Base-by-base conservation (phyloP, 2,797 vertebrate species). In the Micropoecilia bifurca region DNA sequence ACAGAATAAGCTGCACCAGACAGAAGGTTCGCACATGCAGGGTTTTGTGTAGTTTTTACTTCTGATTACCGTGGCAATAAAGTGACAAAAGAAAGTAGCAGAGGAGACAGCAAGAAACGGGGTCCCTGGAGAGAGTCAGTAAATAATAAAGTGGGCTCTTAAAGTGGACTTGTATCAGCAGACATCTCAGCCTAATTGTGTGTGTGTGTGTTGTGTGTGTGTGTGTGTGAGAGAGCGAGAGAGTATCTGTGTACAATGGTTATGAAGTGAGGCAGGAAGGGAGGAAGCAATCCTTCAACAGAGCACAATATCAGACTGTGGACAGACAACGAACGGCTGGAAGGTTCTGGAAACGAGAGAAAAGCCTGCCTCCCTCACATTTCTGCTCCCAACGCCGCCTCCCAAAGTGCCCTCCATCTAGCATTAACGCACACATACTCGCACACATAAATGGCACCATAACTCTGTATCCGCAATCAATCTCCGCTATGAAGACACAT, bases 381-480 rank as follows among this genome's bases (percentile, higher is more conserved):
- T 92, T 89, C 89, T 85, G 89, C 90, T 88, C 87, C 80, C 53
- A 81, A 78, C 74, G 22, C 83, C 71, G 69, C 88, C 91, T 91
- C 91, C 85, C 89, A 93, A 88, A 92, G 93, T 93, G 91, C 91
- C 93, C 92, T 93, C 91, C 82, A 91, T 89, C 92, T 91, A 57
- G 80, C 89, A 88, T 88, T 83, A 87, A 83, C 83, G 79, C 76
- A 43, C 85, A 76, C 68, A 82, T 88, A 82, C 88, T 33, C 50
- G 83, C 83, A 88, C 85, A 91, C 88, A 91, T 46, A 92, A 86
- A 94, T 96, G 97, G 96, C 96, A 96, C 97, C 97, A 97, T 97
- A 98, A 97, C 97, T 97, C 97, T 94, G 98, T 98, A 98, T 98
- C 97, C 97, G 97, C 98, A 97, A 99, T 99, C 98, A 98, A 98